Percentiles rank a stretch among this genome's conserved stretches.
Conservation (phyloP, 2,888 invertebrate species). For the Temnothorax unifasciatus region DNA sequence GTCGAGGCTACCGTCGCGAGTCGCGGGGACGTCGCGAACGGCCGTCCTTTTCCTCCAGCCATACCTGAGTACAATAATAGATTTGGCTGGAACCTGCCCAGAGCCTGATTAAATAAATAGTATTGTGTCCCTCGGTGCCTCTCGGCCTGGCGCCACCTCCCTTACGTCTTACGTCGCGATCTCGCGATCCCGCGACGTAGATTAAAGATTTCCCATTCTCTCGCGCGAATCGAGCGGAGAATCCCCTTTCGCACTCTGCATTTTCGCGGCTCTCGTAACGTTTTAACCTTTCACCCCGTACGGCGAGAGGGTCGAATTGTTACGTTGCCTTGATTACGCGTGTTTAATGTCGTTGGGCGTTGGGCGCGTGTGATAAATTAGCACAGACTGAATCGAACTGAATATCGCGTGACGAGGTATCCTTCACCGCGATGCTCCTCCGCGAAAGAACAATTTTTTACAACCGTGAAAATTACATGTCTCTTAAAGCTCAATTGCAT, state of each 20-base stretch:
- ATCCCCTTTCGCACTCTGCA: background rate
- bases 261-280: background rate
- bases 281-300: background rate
- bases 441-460: background rate
- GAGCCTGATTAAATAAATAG: constrained; percentile 85
- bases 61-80: constrained; percentile 86
- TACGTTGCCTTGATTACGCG: background rate
- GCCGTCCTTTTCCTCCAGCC: constrained; percentile 83
- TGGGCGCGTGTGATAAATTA: background rate
- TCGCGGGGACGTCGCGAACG: constrained; percentile 43
- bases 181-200: constrained; percentile 3
- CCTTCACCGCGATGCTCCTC: background rate
- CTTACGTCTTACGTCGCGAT: constrained; percentile 44
- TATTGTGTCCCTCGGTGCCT: constrained; percentile 71
- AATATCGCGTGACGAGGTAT: background rate
- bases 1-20: constrained; percentile 25
- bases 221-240: background rate
- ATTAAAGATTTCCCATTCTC: background rate
- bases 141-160: constrained; percentile 77
- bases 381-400: background rate
- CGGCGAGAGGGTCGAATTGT: constrained; percentile 8
- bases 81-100: constrained; percentile 86
- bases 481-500: background rate
- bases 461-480: background rate
- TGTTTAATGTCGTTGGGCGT: background rate